phyloP scores from a whole-genome alignment of 2,797 vertebrate genomes.

The Esox masquinongy region DNA sequence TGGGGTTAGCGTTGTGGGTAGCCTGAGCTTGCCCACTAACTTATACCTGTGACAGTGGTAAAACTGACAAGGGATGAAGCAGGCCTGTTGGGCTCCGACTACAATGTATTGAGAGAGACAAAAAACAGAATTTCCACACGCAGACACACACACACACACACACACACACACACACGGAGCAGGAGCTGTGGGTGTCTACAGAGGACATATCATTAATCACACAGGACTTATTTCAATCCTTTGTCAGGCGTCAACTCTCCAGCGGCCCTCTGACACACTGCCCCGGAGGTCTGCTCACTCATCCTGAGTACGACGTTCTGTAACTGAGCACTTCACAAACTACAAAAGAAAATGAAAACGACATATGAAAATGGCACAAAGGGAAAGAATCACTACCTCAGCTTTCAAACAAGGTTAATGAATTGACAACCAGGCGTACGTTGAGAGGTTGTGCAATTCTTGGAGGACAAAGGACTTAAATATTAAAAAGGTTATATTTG shows the following conservation, averaged over 20 bases:
- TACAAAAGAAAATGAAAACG: constrained; percentile 42
- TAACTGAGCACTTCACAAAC: constrained; percentile 59
- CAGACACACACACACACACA: constrained; percentile 24
- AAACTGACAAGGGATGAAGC: constrained; percentile 58
- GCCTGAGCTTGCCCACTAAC: constrained; percentile 62
- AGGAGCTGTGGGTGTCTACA: neutral
- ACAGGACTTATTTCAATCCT: constrained; percentile 57
- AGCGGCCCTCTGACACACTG: constrained; percentile 60
- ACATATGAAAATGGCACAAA: neutral
- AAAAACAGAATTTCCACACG: constrained; percentile 20
- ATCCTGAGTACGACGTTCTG: constrained; percentile 59
- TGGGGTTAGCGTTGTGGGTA: constrained; percentile 60
- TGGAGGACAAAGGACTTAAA: too few relatives aligned
- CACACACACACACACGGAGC: constrained; percentile 21
- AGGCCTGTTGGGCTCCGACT: constrained; percentile 27
- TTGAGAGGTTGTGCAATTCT: too few relatives aligned
- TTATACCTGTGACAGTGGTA: constrained; percentile 64
- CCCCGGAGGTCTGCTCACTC: constrained; percentile 64
- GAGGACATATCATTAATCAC: constrained; percentile 61
- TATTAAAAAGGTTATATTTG: too few relatives aligned
- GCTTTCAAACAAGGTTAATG: too few relatives aligned
- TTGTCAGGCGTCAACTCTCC: constrained; percentile 40
- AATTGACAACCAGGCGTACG: too few relatives aligned
- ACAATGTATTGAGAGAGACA: constrained; percentile 36
- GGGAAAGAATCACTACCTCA: too few relatives aligned